Evolutionary conservation across 2,797 vertebrate genomes (phyloP).

Genomic region (Xenopus petersii): DNA sequence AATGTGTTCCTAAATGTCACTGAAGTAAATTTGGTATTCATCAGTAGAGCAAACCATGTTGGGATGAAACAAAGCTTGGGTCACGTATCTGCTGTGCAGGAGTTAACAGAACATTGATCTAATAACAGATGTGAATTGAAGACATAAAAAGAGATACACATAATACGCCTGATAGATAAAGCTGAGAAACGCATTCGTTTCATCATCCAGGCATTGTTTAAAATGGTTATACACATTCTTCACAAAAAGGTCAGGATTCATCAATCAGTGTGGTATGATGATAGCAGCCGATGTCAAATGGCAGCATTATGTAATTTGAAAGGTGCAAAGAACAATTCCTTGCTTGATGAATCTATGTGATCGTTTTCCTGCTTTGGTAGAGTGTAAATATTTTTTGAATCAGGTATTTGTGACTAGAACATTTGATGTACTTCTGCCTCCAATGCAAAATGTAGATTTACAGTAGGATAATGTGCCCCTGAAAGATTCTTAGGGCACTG

Average conservation of each 20-base stretch:
- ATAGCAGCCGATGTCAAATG: neutral
- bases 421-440: neutral
- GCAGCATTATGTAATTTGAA: constrained; percentile 1
- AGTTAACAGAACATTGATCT: too few species aligned
- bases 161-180: neutral
- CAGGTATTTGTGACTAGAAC: neutral
- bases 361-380: neutral
- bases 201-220: neutral
- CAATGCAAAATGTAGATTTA: neutral
- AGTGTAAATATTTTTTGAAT: neutral
- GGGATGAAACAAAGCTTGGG: too few species aligned
- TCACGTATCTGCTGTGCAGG: too few species aligned
- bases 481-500: too few species aligned
- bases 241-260: constrained; percentile 1
- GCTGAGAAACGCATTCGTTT: neutral
- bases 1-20: too few species aligned
- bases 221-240: neutral
- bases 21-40: too few species aligned
- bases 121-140: too few species aligned
- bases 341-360: neutral
- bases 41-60: too few species aligned
- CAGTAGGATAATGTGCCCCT: too few species aligned
- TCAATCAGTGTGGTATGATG: neutral
- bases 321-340: neutral
- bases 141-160: too few species aligned